Percentiles rank a stretch among this genome's conserved stretches.
These are phyloP conservation scores for Myotis lucifugus DNA, from an alignment of 2,113 vertebrate genomes.

Conservation along the genomic window DNA sequence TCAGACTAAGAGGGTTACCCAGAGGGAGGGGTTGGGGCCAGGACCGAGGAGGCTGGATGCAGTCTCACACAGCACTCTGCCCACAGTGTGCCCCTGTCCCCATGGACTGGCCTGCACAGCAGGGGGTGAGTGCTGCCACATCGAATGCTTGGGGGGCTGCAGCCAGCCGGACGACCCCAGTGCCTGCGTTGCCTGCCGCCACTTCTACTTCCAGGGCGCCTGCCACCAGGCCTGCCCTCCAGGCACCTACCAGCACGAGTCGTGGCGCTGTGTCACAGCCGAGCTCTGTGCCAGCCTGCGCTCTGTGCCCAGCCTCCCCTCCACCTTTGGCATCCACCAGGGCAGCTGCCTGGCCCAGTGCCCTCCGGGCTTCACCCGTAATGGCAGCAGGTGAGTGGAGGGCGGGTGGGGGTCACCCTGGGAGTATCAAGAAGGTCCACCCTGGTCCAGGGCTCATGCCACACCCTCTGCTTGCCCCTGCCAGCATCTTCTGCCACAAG, in stretches of 20 bases:
- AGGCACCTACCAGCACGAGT: constrained; percentile 86
- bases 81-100: constrained; percentile 83
- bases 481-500: constrained; percentile 88
- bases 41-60: neutral
- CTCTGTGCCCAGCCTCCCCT: constrained; percentile 82
- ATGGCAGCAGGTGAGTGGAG: constrained; percentile 84
- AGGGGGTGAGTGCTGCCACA: constrained; percentile 84
- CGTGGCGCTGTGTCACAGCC: constrained; percentile 87
- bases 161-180: constrained; percentile 75
- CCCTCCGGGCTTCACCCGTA: constrained; percentile 86
- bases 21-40: neutral
- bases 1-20: neutral
- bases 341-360: constrained; percentile 83
- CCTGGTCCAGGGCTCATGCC: neutral
- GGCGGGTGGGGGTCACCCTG: accelerated
- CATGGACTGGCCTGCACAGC: constrained; percentile 80
- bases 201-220: constrained; percentile 85
- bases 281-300: constrained; percentile 86
- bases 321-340: constrained; percentile 86
- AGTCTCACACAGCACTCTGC: neutral
- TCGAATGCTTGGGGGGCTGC: constrained; percentile 87
- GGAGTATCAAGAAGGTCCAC: neutral
- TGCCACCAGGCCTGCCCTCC: constrained; percentile 85
- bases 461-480: neutral
- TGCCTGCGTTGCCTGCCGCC: constrained; percentile 85